Percentiles rank a stretch among this genome's conserved stretches.
Evolutionary conservation across 2,888 invertebrate species (phyloP).

Genomic region (Macroteleia sp.): DNA sequence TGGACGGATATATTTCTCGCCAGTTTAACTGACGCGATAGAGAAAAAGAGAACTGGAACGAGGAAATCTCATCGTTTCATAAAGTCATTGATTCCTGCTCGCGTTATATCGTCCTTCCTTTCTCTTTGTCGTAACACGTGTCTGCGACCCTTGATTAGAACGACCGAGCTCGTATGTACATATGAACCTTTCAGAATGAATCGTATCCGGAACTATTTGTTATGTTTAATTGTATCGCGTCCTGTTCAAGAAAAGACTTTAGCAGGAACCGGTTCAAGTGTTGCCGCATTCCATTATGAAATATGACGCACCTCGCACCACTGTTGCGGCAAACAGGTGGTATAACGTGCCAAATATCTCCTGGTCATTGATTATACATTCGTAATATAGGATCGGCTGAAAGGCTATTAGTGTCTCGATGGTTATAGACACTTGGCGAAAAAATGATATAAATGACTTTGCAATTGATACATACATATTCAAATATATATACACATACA

Average conservation of each 20-base stretch:
- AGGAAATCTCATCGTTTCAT: conserved; percentile 68
- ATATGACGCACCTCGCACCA: conserved; percentile 55
- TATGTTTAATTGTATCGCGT: conserved; percentile 66
- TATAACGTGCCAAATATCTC: conserved; percentile 61
- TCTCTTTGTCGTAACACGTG: conserved; percentile 52
- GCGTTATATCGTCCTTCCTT: conserved; percentile 43
- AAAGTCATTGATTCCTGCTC: conserved; percentile 66
- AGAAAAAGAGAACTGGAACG: conserved; percentile 67
- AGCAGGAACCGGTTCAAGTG: conserved; percentile 66
- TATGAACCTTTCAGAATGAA: conserved; percentile 50
- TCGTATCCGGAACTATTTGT: conserved; percentile 68
- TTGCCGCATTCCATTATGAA: conserved; percentile 61
- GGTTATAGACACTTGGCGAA: conserved; percentile 13
- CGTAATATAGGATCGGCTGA: conserved; percentile 37
- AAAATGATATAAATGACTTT: conserved; percentile 38
- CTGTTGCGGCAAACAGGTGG: conserved; percentile 57
- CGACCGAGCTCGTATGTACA: conserved; percentile 39
- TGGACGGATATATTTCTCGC: conserved; percentile 47
- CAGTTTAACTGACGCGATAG: conserved; percentile 33
- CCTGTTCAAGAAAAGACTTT: conserved; percentile 54
- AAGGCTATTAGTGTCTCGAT: conserved; percentile 44
- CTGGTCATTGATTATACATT: conserved; percentile 54
- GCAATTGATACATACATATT: conserved; percentile 42
- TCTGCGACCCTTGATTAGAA: conserved; percentile 51
- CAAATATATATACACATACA: background rate